phyloP scores from a whole-genome alignment of 2,113 vertebrate species.

The Oryctolagus cuniculus region DNA sequence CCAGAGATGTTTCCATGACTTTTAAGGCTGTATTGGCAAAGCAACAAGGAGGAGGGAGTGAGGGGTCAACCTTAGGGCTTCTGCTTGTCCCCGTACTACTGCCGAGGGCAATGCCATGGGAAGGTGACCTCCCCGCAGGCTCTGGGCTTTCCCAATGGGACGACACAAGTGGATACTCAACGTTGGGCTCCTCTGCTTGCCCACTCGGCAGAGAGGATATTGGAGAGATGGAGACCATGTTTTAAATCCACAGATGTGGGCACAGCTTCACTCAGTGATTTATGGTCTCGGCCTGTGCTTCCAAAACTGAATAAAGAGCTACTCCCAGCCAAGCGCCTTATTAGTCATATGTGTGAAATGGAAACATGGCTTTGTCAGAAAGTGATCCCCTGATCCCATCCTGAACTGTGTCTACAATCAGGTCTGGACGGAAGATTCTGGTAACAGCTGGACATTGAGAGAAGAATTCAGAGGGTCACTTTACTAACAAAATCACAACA shows the following conservation, averaged over 20 bases:
- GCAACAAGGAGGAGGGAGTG: slow-evolving; percentile 28
- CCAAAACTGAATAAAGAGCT: slow-evolving; percentile 61
- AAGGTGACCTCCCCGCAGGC: slow-evolving; percentile 68
- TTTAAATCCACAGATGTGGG: slow-evolving; percentile 60
- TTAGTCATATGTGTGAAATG: slow-evolving; percentile 71
- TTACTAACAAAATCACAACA: not conserved
- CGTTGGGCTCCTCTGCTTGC: not conserved
- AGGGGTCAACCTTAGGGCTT: slow-evolving; percentile 40
- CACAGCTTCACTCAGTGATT: slow-evolving; percentile 61
- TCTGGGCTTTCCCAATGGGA: not conserved
- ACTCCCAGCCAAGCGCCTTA: slow-evolving; percentile 70
- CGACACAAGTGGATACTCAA: not conserved
- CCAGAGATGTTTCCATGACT: slow-evolving; percentile 74
- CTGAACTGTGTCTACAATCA: slow-evolving; percentile 31
- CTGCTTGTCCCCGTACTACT: slow-evolving; percentile 40
- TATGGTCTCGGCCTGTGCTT: slow-evolving; percentile 63
- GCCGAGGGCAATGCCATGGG: slow-evolving; percentile 61
- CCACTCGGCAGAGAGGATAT: not conserved
- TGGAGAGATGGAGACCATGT: slow-evolving; percentile 43
- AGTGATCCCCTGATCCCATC: slow-evolving; percentile 10
- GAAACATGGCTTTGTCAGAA: slow-evolving; percentile 75
- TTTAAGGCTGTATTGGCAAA: slow-evolving; percentile 74
- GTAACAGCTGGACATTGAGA: not conserved
- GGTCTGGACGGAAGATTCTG: slow-evolving; percentile 4
- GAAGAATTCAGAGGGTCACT: not conserved